These are phyloP conservation scores for Daubentonia madagascariensis DNA, from an alignment of 2,113 vertebrate genomes.

Conservation along the genomic window DNA sequence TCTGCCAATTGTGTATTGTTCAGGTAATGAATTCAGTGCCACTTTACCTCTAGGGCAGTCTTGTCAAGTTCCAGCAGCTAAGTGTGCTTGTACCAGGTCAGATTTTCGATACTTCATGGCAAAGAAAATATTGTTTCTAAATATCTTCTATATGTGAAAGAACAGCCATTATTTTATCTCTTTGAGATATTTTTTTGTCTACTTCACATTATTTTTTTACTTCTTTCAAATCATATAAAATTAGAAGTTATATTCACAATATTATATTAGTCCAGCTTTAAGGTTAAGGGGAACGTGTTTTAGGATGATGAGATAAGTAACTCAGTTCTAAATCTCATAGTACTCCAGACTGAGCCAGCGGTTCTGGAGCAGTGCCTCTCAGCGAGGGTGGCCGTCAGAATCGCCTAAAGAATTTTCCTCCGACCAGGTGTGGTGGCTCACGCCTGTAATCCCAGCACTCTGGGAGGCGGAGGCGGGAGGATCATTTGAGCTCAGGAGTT, in stretches of 20 bases:
- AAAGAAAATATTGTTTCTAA: background rate
- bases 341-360: background rate
- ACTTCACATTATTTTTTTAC: background rate
- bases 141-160: background rate
- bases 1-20: background rate
- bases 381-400: background rate
- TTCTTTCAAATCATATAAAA: background rate
- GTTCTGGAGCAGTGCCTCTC: background rate
- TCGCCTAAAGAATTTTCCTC: background rate
- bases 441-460: no score
- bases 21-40: background rate
- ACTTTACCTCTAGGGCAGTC: background rate
- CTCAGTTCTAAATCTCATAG: background rate
- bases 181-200: background rate
- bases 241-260: background rate
- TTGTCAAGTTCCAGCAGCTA: background rate
- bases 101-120: background rate
- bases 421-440: no score
- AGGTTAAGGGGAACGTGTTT: background rate
- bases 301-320: background rate
- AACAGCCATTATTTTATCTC: constrained; percentile 6
- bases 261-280: background rate
- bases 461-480: no score
- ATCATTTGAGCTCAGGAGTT: no score
- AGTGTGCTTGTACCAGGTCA: constrained; percentile 14